Evolutionary conservation across 2,888 invertebrate species (phyloP).

Genomic region (Lissonota sp.): DNA sequence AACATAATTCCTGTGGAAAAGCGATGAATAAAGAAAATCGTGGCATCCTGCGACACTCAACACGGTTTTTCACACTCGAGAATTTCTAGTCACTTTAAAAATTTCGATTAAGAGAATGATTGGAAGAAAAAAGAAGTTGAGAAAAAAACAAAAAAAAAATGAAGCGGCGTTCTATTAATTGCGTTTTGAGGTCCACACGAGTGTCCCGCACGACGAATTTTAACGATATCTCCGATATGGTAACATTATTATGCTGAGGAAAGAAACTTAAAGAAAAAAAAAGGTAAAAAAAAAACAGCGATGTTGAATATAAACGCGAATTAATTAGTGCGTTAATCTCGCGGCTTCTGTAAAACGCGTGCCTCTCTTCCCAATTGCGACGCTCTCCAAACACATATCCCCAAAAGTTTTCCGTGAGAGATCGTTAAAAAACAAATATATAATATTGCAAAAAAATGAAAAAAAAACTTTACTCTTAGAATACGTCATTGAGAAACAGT

Average conservation of each 20-base stretch:
- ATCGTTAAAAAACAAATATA: conserved; percentile 27
- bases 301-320: conserved; percentile 42
- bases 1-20: no score
- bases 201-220: conserved; percentile 47
- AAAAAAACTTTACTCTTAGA: conserved; percentile 24
- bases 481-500: neutral
- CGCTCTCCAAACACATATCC: conserved; percentile 63
- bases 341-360: conserved; percentile 67
- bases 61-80: conserved; percentile 53
- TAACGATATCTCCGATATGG: conserved; percentile 37
- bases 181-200: conserved; percentile 30
- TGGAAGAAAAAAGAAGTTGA: conserved; percentile 13
- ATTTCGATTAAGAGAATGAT: conserved; percentile 27
- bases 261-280: no score
- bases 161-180: conserved; percentile 15
- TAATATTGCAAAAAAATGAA: conserved; percentile 21
- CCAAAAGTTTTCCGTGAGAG: conserved; percentile 46
- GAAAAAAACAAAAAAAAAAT: neutral
- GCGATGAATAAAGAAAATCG: no score
- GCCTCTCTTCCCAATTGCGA: conserved; percentile 60
- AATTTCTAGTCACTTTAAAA: conserved; percentile 48
- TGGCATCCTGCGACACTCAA: neutral
- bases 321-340: conserved; percentile 56
- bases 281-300: conserved; percentile 3
- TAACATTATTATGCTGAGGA: neutral